Conservation (phyloP, 2,888 invertebrate genomes). For the Hipparchia semele region DNA sequence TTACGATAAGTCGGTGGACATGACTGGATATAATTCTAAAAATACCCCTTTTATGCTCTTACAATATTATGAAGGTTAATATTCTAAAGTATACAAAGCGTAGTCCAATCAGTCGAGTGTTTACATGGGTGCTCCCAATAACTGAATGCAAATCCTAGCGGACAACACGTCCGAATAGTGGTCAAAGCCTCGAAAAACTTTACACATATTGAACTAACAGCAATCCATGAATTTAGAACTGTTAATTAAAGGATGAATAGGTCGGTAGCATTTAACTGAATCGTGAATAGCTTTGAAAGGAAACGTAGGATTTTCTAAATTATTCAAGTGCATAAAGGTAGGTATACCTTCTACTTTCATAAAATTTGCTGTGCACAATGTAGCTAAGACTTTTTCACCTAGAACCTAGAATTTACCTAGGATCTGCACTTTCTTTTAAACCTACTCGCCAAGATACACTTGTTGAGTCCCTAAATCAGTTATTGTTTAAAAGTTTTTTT, state of each 20-base stretch:
- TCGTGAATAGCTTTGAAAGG: conserved; percentile 15
- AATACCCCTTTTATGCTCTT: not conserved
- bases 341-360: no score
- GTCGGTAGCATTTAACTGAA: conserved; percentile 27
- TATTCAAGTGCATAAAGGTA: not conserved
- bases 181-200: conserved; percentile 51
- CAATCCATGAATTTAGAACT: conserved; percentile 50
- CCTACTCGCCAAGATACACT: no score
- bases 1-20: no score
- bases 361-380: no score
- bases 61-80: conserved; percentile 38
- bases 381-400: no score
- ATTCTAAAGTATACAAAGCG: conserved; percentile 51
- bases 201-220: conserved; percentile 51
- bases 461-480: no score
- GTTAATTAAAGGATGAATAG: conserved; percentile 46
- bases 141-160: conserved; percentile 74
- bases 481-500: no score
- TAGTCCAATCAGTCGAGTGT: conserved; percentile 73
- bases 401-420: no score
- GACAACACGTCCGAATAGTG: conserved; percentile 54
- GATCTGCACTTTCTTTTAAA: no score
- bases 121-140: conserved; percentile 74
- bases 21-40: not conserved
- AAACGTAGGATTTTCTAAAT: not conserved